Percentiles rank a stretch among this genome's conserved stretches.
phyloP scores from a whole-genome alignment of 2,888 invertebrate species.

The Agrochola litura region DNA sequence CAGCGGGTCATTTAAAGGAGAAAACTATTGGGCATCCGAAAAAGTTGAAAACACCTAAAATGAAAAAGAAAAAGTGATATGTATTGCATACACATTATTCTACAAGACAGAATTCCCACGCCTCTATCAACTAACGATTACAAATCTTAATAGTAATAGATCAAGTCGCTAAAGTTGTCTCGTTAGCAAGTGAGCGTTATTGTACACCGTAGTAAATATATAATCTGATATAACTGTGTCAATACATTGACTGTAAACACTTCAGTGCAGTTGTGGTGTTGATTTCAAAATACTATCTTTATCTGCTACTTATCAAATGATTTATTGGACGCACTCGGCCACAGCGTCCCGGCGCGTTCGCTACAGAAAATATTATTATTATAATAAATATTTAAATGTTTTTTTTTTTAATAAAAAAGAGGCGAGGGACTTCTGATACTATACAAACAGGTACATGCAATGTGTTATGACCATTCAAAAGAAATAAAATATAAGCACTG shows the following conservation, averaged over 20 bases:
- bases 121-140: conserved; percentile 53
- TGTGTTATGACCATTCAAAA: conserved; percentile 80
- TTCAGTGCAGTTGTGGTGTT: conserved; percentile 10
- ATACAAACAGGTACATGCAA: conserved; percentile 83
- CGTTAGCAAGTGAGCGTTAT: conserved; percentile 21
- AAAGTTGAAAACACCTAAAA: conserved; percentile 91
- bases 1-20: conserved; percentile 89
- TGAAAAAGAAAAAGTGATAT: conserved; percentile 89
- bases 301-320: conserved; percentile 24
- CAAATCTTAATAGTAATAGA: background rate
- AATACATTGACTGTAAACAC: conserved; percentile 43
- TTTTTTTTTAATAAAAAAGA: conserved; percentile 52
- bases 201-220: conserved; percentile 3
- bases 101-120: conserved; percentile 71
- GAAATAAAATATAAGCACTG: conserved; percentile 75
- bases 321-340: conserved; percentile 19
- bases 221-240: conserved; percentile 40
- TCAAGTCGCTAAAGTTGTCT: background rate
- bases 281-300: conserved; percentile 10
- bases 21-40: conserved; percentile 91
- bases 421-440: conserved; percentile 76
- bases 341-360: conserved; percentile 8
- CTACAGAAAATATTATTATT: conserved; percentile 3
- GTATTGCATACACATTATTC: conserved; percentile 76
- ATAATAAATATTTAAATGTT: background rate